These are phyloP conservation scores for Galagoides demidoff DNA, from an alignment of 2,797 vertebrate species.

Conservation along the genomic window DNA sequence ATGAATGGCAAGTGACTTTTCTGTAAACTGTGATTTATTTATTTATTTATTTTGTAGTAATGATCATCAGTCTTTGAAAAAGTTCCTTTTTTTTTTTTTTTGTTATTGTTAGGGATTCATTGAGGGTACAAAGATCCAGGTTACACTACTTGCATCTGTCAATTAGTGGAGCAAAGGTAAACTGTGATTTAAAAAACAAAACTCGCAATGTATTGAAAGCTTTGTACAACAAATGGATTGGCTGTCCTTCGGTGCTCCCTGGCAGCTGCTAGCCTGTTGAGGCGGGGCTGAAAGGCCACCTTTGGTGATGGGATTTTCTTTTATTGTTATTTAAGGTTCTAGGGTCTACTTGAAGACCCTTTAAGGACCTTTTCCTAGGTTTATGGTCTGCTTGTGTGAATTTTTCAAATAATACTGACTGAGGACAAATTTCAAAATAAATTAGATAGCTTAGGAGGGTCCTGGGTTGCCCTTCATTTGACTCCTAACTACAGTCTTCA, in stretches of 20 bases:
- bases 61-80: too few relatives aligned
- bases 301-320: not conserved
- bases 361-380: not conserved
- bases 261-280: not conserved
- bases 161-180: not conserved
- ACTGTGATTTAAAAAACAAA: not conserved
- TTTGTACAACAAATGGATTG: not conserved
- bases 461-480: not conserved
- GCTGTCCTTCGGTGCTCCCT: not conserved
- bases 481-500: not conserved
- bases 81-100: too few relatives aligned
- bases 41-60: too few relatives aligned
- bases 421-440: too few relatives aligned
- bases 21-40: not conserved
- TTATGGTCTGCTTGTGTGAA: not conserved
- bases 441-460: not conserved
- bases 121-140: too few relatives aligned
- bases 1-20: constrained; percentile 15
- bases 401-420: too few relatives aligned
- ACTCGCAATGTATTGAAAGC: not conserved
- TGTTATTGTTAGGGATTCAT: too few relatives aligned
- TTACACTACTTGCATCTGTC: too few relatives aligned
- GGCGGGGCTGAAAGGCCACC: not conserved
- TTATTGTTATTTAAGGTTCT: not conserved
- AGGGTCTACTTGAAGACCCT: not conserved